phyloP scores from a whole-genome alignment of 2,888 invertebrate genomes.

The Drosophila nigricruria region DNA sequence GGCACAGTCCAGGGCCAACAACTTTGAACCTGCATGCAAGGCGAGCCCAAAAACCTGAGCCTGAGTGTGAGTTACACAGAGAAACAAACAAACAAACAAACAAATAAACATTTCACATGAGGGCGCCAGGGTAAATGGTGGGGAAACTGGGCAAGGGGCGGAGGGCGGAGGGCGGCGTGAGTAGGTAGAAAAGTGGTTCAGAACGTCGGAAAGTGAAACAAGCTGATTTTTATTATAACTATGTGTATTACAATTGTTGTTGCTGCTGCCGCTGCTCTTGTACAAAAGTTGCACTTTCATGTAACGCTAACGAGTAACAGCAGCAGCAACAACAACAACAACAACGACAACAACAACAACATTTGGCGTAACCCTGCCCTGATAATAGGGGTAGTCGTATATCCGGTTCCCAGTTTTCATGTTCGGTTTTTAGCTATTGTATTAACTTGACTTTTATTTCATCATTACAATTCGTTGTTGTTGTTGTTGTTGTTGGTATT shows the following conservation, averaged over 20 bases:
- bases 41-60: constrained; percentile 37
- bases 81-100: constrained; percentile 51
- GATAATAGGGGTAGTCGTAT: constrained; percentile 72
- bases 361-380: constrained; percentile 36
- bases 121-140: constrained; percentile 2
- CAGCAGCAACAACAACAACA: constrained; percentile 33
- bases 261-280: constrained; percentile 47
- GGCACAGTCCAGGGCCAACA: constrained; percentile 46
- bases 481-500: constrained; percentile 14
- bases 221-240: constrained; percentile 75
- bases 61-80: constrained; percentile 50
- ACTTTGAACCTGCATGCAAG: constrained; percentile 75
- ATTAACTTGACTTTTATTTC: constrained; percentile 79
- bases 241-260: constrained; percentile 65
- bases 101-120: constrained; percentile 49
- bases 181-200: constrained; percentile 1
- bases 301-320: constrained; percentile 68
- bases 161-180: too few relatives aligned
- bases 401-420: constrained; percentile 67
- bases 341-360: constrained; percentile 17
- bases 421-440: constrained; percentile 73
- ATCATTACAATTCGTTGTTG: constrained; percentile 70
- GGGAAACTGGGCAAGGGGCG: constrained; percentile 4
- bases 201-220: constrained; percentile 61
- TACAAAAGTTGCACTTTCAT: constrained; percentile 78